Evolutionary conservation across 2,113 vertebrate genomes (phyloP).

Genomic region (Tyto alba): DNA sequence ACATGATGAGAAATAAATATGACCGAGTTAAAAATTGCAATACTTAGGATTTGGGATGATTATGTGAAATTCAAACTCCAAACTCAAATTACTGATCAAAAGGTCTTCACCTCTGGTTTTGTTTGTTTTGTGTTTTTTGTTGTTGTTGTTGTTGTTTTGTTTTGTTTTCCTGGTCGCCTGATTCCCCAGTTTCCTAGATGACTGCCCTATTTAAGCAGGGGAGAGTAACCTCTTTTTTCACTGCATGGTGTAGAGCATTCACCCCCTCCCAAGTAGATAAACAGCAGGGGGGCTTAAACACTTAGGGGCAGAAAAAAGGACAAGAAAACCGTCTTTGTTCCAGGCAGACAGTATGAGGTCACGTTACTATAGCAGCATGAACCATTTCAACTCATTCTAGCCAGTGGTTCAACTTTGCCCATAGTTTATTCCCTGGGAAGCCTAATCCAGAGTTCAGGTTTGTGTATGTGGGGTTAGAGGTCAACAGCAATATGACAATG

Average conservation of each 20-base stretch:
- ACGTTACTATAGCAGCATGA: conserved; percentile 76
- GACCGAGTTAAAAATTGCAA: neutral
- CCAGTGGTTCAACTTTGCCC: conserved; percentile 46
- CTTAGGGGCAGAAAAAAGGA: conserved; percentile 64
- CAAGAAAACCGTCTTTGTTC: conserved; percentile 79
- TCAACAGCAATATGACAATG: conserved; percentile 82
- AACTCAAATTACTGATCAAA: neutral
- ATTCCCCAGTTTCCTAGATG: neutral
- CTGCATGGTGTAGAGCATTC: neutral
- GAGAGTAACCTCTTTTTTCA: neutral
- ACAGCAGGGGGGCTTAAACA: conserved; percentile 44
- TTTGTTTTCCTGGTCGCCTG: neutral
- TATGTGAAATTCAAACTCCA: neutral
- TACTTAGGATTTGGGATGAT: neutral
- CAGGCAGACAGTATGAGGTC: conserved; percentile 64
- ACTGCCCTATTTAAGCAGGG: neutral
- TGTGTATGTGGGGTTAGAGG: conserved; percentile 72
- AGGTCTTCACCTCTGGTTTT: neutral
- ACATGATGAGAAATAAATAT: neutral
- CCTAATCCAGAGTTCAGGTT: conserved; percentile 75
- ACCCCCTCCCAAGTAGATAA: neutral
- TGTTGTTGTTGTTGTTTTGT: too few species aligned
- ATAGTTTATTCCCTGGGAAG: conserved; percentile 69
- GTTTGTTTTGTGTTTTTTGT: neutral
- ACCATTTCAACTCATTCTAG: conserved; percentile 66